Evolutionary conservation across 2,113 vertebrate genomes (phyloP).

Genomic region (Pollimyrus isidori): DNA sequence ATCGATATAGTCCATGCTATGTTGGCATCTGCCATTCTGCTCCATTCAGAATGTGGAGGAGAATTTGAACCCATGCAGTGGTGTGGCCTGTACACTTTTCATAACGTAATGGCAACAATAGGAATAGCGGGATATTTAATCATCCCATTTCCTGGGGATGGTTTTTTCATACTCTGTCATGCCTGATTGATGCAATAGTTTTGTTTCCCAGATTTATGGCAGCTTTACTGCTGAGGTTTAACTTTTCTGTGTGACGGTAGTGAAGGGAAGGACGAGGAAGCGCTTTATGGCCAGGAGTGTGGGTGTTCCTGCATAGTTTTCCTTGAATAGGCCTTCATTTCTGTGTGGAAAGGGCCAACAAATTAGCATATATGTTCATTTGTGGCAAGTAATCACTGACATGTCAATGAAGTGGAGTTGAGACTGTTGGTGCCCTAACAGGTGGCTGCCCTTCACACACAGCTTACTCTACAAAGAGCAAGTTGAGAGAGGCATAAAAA

Average conservation of each 20-base stretch:
- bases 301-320: neutral
- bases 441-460: too few relatives aligned
- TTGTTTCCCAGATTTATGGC: neutral
- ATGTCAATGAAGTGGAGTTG: neutral
- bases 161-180: neutral
- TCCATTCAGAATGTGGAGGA: neutral
- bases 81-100: neutral
- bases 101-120: neutral
- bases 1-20: neutral
- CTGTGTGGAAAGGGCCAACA: slow-evolving; percentile 6
- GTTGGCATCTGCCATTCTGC: neutral
- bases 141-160: neutral
- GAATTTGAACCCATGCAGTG: neutral
- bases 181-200: neutral
- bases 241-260: neutral
- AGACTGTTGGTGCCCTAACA: neutral
- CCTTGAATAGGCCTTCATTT: neutral
- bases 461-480: too few relatives aligned
- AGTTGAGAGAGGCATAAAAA: too few relatives aligned
- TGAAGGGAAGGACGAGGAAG: neutral
- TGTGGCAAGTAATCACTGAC: neutral
- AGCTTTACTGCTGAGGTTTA: neutral
- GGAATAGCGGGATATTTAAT: neutral
- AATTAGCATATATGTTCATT: slow-evolving; percentile 29
- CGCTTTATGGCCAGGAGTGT: neutral